A percentile compares a stretch with the other conserved stretches of the same genome.
These are phyloP conservation scores for Catocala nupta DNA, from an alignment of 2,888 invertebrate genomes.

Conservation along the genomic window DNA sequence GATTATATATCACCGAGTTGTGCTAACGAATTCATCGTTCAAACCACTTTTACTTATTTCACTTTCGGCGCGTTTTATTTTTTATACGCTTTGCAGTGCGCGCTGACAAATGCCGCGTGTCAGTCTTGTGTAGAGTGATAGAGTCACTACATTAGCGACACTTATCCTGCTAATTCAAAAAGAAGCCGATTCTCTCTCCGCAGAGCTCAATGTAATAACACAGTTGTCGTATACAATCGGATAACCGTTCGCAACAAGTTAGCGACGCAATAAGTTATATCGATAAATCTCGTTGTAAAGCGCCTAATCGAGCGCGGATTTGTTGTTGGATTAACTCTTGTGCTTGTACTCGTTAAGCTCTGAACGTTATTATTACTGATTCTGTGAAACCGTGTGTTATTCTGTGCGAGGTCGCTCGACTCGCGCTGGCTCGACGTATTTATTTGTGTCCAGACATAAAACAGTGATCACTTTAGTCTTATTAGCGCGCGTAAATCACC, in stretches of 20 bases:
- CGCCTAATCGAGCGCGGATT: constrained; percentile 48
- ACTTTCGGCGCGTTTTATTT: constrained; percentile 52
- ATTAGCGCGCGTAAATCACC: constrained; percentile 55
- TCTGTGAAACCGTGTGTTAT: constrained; percentile 28
- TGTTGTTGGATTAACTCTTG: constrained; percentile 35
- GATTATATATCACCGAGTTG: constrained; percentile 64
- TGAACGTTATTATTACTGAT: constrained; percentile 39
- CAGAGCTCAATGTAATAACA: neutral
- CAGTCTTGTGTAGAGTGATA: constrained; percentile 1
- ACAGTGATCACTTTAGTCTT: constrained; percentile 48
- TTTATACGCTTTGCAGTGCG: constrained; percentile 26
- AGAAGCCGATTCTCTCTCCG: neutral
- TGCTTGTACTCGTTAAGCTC: constrained; percentile 29
- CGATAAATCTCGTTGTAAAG: constrained; percentile 40
- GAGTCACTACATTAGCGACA: constrained; percentile 11
- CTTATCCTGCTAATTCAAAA: constrained; percentile 28
- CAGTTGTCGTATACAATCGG: constrained; percentile 11
- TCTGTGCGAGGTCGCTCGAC: constrained; percentile 10
- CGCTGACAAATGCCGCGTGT: constrained; percentile 10
- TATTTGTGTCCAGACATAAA: constrained; percentile 51
- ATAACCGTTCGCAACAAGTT: constrained; percentile 35
- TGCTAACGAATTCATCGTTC: constrained; percentile 64
- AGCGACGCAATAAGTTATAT: constrained; percentile 45
- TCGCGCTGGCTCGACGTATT: constrained; percentile 25
- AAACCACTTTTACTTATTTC: constrained; percentile 56